A percentile compares a stretch with the other conserved stretches of the same genome.
These are phyloP conservation scores for Diorhabda carinulata DNA, from an alignment of 1,140 invertebrate genomes.

Conservation along the genomic window DNA sequence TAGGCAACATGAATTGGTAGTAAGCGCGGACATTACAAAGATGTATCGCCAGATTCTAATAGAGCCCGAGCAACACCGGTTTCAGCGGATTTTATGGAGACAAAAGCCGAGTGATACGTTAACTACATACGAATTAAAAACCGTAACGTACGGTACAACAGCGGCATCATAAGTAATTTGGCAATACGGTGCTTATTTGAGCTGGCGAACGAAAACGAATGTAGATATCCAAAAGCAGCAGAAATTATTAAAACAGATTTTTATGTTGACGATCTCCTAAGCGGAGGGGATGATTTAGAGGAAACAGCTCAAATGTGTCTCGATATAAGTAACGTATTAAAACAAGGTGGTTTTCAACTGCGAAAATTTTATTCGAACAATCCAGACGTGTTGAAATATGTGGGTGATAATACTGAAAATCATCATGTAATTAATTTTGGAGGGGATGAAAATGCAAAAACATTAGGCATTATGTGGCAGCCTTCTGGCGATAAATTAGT, in stretches of 20 bases:
- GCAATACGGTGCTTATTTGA: constrained; percentile 42
- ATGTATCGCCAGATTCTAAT: constrained; percentile 46
- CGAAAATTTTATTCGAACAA: constrained; percentile 38
- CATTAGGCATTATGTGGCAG: too few relatives aligned
- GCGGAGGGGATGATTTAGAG: constrained; percentile 35
- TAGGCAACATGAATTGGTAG: constrained; percentile 34
- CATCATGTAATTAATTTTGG: too few relatives aligned
- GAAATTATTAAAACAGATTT: constrained; percentile 7
- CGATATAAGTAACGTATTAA: constrained; percentile 20
- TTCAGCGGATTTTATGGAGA: constrained; percentile 28
- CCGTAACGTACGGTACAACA: constrained; percentile 42
- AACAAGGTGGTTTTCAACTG: constrained; percentile 34
- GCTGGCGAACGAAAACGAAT: constrained; percentile 34
- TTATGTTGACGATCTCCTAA: constrained; percentile 47
- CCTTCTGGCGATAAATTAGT: too few relatives aligned
- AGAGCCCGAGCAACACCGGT: constrained; percentile 28
- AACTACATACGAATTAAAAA: constrained; percentile 26
- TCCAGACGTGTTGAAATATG: constrained; percentile 19
- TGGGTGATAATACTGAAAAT: not conserved
- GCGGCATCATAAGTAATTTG: constrained; percentile 34
- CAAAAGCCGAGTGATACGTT: constrained; percentile 21
- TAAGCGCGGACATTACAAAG: constrained; percentile 44
- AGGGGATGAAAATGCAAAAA: too few relatives aligned
- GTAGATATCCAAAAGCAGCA: not conserved
- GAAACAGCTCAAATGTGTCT: constrained; percentile 29